Percentiles rank a stretch among this genome's conserved stretches.
Evolutionary conservation across 2,888 invertebrate genomes (phyloP).

Genomic region (Temnothorax ravouxi): DNA sequence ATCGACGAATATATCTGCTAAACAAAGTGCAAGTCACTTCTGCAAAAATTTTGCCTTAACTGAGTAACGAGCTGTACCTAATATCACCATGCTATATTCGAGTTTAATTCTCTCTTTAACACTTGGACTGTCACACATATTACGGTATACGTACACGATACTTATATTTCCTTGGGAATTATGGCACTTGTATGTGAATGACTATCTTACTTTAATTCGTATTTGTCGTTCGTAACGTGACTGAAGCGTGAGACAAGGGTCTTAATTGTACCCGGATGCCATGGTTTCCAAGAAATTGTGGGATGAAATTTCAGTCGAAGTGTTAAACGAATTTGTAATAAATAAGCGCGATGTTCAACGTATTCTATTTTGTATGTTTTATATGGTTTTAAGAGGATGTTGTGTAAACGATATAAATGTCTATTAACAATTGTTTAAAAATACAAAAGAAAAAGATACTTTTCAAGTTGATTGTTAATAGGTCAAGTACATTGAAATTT

Average conservation of each 20-base stretch:
- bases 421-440: background rate
- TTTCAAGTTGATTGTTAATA: background rate
- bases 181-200: background rate
- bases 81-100: background rate
- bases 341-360: slow-evolving; percentile 5
- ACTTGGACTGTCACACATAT: background rate
- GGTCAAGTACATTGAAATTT: background rate
- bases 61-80: background rate
- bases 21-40: slow-evolving; percentile 21
- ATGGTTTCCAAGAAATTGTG: slow-evolving; percentile 30
- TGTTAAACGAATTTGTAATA: background rate
- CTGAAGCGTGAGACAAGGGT: background rate
- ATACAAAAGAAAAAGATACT: background rate
- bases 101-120: slow-evolving; percentile 10
- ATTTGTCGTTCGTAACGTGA: slow-evolving; percentile 1
- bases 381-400: background rate
- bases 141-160: background rate
- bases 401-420: slow-evolving; percentile 8
- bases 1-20: background rate
- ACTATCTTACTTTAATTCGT: slow-evolving; percentile 20
- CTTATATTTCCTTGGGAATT: slow-evolving; percentile 23
- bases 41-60: slow-evolving; percentile 19
- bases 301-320: slow-evolving; percentile 22
- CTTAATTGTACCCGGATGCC: slow-evolving; percentile 11
- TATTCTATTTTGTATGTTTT: slow-evolving; percentile 14